Conservation (phyloP, 2,888 invertebrate genomes). For the Calephelis perditalis region DNA sequence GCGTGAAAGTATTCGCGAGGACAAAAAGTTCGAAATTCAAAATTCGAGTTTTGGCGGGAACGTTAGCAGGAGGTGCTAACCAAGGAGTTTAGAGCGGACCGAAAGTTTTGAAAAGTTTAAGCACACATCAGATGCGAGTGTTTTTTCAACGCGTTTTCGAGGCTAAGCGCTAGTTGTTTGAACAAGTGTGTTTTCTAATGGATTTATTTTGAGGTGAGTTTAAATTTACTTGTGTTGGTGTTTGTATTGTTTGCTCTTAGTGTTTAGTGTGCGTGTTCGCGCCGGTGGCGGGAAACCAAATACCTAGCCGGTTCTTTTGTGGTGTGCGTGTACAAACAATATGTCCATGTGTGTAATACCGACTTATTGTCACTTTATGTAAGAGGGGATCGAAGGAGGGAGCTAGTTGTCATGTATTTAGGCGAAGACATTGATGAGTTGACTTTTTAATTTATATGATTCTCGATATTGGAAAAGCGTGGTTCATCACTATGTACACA, state of each 20-base stretch:
- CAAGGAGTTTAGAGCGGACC: slow-evolving; percentile 53
- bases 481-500: slow-evolving; percentile 12
- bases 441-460: slow-evolving; percentile 69
- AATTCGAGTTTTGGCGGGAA: slow-evolving; percentile 58
- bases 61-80: slow-evolving; percentile 41
- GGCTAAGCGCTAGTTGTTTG: slow-evolving; percentile 78
- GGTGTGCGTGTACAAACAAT: slow-evolving; percentile 71
- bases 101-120: slow-evolving; percentile 74
- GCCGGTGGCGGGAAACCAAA: slow-evolving; percentile 77
- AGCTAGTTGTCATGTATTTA: slow-evolving; percentile 76
- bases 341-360: slow-evolving; percentile 49
- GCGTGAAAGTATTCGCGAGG: slow-evolving; percentile 24
- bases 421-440: slow-evolving; percentile 73
- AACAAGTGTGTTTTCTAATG: slow-evolving; percentile 79
- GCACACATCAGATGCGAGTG: slow-evolving; percentile 69
- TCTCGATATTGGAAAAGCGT: slow-evolving; percentile 43
- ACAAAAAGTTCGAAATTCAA: slow-evolving; percentile 39
- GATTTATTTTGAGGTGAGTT: slow-evolving; percentile 79
- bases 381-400: slow-evolving; percentile 70
- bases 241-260: slow-evolving; percentile 74
- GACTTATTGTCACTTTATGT: slow-evolving; percentile 74
- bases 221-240: slow-evolving; percentile 77
- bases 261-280: slow-evolving; percentile 74
- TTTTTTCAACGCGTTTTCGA: slow-evolving; percentile 78
- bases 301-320: slow-evolving; percentile 62